Evolutionary conservation across 92 coral and sea anemone species (phyloP).

Genomic region (Epizoanthus illoricatus): DNA sequence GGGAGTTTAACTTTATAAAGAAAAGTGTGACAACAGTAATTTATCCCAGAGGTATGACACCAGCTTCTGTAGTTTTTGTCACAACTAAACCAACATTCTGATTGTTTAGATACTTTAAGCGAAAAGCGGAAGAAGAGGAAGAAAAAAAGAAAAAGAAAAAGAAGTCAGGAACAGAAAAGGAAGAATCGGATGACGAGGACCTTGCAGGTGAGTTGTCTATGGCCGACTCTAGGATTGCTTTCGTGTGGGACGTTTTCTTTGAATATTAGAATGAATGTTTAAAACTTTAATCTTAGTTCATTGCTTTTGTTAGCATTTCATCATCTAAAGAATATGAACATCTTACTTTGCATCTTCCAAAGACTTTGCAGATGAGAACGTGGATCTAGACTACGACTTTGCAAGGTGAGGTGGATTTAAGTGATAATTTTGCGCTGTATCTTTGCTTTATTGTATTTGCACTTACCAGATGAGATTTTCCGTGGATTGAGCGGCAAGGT

Average conservation of each 20-base stretch:
- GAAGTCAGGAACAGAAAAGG: constrained; percentile 28
- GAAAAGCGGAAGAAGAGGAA: constrained; percentile 64
- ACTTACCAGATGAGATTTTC: no score
- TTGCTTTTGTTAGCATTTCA: background rate
- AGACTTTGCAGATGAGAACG: constrained; percentile 50
- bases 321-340: background rate
- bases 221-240: background rate
- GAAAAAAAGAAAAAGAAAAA: constrained; percentile 42
- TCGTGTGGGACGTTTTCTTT: background rate
- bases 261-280: background rate
- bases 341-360: constrained; percentile 27
- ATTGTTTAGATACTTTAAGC: constrained; percentile 73
- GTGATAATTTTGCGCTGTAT: no score
- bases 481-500: no score
- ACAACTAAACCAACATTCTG: background rate
- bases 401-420: constrained; percentile 62
- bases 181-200: constrained; percentile 35
- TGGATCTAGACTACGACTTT: constrained; percentile 60
- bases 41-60: background rate
- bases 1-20: background rate
- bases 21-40: no score
- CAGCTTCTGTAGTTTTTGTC: no score
- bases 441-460: no score
- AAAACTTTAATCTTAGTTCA: background rate
- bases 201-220: background rate